phyloP scores from a whole-genome alignment of 2,113 vertebrate species.

The Cephalopholis sonnerati region DNA sequence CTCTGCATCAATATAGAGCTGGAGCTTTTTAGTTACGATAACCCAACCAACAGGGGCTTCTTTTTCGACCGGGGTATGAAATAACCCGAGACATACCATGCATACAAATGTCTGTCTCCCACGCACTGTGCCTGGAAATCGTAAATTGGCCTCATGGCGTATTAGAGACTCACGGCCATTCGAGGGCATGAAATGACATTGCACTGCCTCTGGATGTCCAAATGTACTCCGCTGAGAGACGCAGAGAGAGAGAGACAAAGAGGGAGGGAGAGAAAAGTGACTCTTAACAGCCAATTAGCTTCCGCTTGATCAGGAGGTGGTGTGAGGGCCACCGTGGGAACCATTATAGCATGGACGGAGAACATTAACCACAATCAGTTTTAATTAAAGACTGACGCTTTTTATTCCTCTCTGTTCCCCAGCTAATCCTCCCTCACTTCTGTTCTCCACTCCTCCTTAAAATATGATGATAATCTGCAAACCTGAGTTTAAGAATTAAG shows the following conservation, averaged over 20 bases:
- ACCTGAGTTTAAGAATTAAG: conserved; percentile 12
- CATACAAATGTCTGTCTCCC: conserved; percentile 45
- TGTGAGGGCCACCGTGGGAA: conserved; percentile 59
- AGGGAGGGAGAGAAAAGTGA: conserved; percentile 32
- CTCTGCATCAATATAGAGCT: conserved; percentile 8
- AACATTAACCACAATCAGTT: conserved; percentile 72
- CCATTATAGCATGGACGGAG: conserved; percentile 60
- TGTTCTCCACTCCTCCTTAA: background rate
- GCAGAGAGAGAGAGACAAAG: conserved; percentile 3
- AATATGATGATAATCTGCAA: conserved; percentile 30
- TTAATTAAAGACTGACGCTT: conserved; percentile 66
- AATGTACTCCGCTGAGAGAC: conserved; percentile 22
- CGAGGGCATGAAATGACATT: conserved; percentile 48
- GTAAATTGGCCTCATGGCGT: conserved; percentile 57
- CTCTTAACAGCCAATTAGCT: conserved; percentile 73
- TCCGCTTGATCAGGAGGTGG: conserved; percentile 62
- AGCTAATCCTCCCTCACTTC: background rate
- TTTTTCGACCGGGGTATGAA: conserved; percentile 6
- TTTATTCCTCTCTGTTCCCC: conserved; percentile 27
- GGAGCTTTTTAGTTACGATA: conserved; percentile 14
- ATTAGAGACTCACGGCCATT: conserved; percentile 29
- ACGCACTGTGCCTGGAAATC: conserved; percentile 28
- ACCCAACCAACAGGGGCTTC: background rate
- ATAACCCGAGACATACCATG: conserved; percentile 17
- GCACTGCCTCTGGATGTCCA: conserved; percentile 42